Base-by-base conservation (phyloP, 2,113 vertebrate species). In the Lucifuga dentata region DNA sequence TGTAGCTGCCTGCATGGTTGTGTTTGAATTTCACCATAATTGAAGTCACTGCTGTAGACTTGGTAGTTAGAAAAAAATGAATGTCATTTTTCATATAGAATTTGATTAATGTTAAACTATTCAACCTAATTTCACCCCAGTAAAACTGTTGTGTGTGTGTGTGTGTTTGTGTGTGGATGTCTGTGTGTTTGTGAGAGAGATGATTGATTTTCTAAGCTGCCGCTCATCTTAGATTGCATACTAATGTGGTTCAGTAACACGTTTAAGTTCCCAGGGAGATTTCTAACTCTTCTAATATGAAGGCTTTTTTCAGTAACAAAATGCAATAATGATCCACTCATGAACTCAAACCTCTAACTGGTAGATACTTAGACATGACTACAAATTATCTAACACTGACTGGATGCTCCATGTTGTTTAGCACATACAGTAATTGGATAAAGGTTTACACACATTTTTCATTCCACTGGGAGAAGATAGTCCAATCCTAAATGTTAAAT, bases 1-100 rank as follows among this genome's bases (percentile, higher is more conserved):
- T 64, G n/a, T 76, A 66, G 68, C 46, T 44, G 53, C 15, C 26
- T 83, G 82, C 80, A 84, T 88, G 88, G 74, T 44, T 17, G 23
- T 48, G 8, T 77, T 72, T 78, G 36, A 9, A 43, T 40, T 44
- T 51, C 24, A 62, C 48, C 8, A 6, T 15, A 35, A 36, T 53
- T 41, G 16, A 69, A 49, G 26, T 76, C 56, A 49, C 45, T 70
- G 43, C 15, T 52, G 36, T 66, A 58, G 73, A 46, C 17, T 29
- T 46, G 53, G 15, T 19, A 5, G 20, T 73, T 57, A 43, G 17
- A 57, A 7, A 24, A 72, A 35, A 16, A 23, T 43, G 24, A 39
- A 43, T 26, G 8, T 48, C 15, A 33, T 61, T 72, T n/a, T 57
- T 69, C 71, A 80, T 70, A 38, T 80, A 83, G 72, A 63, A 4